Conservation (phyloP, 1,140 invertebrate species). For the Trissolcus basalis region DNA sequence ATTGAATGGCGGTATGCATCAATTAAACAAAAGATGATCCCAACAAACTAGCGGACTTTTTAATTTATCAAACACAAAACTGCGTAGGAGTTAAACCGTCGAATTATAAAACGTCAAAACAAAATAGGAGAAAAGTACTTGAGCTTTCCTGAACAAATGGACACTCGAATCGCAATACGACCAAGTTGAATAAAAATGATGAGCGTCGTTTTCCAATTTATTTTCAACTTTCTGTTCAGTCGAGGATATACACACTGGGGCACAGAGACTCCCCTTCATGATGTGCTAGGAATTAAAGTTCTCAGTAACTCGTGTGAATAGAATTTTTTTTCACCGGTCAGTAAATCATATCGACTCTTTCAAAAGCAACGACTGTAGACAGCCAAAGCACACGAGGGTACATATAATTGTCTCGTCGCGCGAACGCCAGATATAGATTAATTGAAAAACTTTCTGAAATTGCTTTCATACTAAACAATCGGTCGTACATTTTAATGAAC, state of each 20-base stretch:
- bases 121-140: background rate
- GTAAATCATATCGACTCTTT: constrained; percentile 42
- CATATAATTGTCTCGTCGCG: constrained; percentile 2
- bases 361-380: constrained; percentile 21
- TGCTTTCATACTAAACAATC: constrained; percentile 23
- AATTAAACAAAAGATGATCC: no score
- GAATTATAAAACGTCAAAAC: background rate
- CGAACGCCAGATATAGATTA: constrained; percentile 14
- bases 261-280: no score
- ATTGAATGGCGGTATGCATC: no score
- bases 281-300: constrained; percentile 16
- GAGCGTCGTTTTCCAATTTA: constrained; percentile 46
- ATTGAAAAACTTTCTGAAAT: constrained; percentile 40
- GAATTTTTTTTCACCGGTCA: constrained; percentile 48
- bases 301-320: constrained; percentile 41
- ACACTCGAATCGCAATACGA: constrained; percentile 23
- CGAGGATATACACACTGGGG: background rate
- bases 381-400: constrained; percentile 9
- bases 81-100: no score
- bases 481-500: background rate
- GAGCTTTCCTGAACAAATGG: constrained; percentile 5
- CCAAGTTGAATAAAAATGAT: constrained; percentile 26
- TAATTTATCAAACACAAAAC: no score
- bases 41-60: no score
- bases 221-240: constrained; percentile 29